phyloP scores from a whole-genome alignment of 2,113 vertebrate genomes.

The Axis porcinus region DNA sequence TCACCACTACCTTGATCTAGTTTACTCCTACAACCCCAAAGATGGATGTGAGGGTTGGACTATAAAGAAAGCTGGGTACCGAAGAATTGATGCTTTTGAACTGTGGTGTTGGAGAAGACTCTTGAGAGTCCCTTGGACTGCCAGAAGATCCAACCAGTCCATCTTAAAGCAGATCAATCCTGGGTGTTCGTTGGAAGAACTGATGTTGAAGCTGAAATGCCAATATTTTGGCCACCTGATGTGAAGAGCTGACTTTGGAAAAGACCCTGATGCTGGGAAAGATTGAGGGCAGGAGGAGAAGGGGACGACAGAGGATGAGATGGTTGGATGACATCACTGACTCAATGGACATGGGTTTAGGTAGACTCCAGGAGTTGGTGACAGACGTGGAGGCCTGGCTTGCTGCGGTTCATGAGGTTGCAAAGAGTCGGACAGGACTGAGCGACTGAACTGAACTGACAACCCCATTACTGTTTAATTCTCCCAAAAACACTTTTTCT shows the following conservation, averaged over 20 bases:
- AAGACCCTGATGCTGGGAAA: not conserved
- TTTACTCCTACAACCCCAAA: not conserved
- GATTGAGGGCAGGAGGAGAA: not conserved
- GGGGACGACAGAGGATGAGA: not conserved
- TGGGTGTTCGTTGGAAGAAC: not conserved
- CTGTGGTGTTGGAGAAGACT: not conserved
- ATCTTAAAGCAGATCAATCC: not conserved
- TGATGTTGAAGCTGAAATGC: not conserved
- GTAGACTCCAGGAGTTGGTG: not conserved
- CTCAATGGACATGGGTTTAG: not conserved
- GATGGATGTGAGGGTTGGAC: not conserved
- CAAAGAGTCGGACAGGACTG: not conserved
- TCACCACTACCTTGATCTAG: not conserved
- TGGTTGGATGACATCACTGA: not conserved
- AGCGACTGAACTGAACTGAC: not conserved
- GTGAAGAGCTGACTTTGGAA: not conserved
- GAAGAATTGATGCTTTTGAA: not conserved
- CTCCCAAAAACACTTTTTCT: not conserved
- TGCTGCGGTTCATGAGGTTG: accelerated
- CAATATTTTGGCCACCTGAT: not conserved
- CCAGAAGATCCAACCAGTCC: not conserved
- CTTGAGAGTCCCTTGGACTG: not conserved
- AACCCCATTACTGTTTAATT: not conserved
- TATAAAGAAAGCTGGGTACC: not conserved
- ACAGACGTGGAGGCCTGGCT: not conserved